Base-by-base conservation (phyloP, 2,797 vertebrate species). In the Todus mexicanus region DNA sequence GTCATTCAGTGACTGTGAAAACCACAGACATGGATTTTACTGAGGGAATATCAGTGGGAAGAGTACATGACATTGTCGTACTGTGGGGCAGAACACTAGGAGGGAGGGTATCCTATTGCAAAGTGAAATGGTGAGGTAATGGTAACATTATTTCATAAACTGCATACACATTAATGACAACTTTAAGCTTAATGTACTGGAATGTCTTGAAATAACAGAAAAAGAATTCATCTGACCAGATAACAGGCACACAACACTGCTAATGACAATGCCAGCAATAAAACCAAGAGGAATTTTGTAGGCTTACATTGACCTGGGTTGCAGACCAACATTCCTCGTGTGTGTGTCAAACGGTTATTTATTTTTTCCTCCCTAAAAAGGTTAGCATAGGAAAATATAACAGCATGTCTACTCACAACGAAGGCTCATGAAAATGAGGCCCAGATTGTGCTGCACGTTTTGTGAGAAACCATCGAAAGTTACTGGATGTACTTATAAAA, bases 281-380 rank as follows among this genome's bases (percentile, higher is more conserved):
- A 97, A 97, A 95, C 48, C 54, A 95, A 92, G 91, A 91, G 66
- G 90, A 94, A 82, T 97, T 96, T 90, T 90, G 71, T 84, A 86
- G 92, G 64, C 77, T 95, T 93, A 70, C 50, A 78, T 12, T 78
- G 88, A 94, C 74, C 63, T 66, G 53, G 59, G 51, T 84, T 93
- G 48, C 90, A 92, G 84, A 95, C 59, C 84, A 82, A 92, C 77
- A 90, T 95, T 94, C 80, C 60, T 76, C 43, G 25, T 86, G 47
- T 66, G 31, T 93, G 63, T 94, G 74, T 91, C 51, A 79, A 94
- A 75, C 23, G 33, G 53, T 73, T 66, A 89, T 29, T 84, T 85
- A 72, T 33, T 84, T 86, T 75, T 85, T 43, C 47, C 50, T 79
- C 53, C 59, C 75, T 56, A 23, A n/a, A 83, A 75, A 82, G 57